Percentiles rank a stretch among this genome's conserved stretches.
These are phyloP conservation scores for Erpobdella octoculata DNA, from an alignment of 2,888 invertebrate species.

Conservation along the genomic window DNA sequence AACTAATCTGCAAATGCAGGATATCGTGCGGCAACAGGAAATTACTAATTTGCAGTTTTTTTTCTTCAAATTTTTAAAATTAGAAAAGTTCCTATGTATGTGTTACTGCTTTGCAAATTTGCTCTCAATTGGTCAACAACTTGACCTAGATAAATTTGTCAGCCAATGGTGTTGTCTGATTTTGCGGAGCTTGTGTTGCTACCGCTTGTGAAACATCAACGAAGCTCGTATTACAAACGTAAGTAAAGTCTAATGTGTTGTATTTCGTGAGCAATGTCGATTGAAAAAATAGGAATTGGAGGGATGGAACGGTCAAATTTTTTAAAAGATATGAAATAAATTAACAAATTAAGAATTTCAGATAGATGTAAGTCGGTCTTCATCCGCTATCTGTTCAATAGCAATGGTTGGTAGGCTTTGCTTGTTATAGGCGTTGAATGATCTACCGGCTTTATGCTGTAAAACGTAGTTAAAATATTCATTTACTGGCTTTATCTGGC, in stretches of 20 bases:
- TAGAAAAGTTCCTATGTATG: background rate
- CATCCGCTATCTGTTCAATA: conserved; percentile 14
- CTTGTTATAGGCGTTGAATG: conserved; percentile 19
- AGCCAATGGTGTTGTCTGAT: background rate
- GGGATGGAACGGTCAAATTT: background rate
- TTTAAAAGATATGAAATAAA: background rate
- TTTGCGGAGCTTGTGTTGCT: conserved; percentile 1
- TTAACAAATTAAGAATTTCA: conserved; percentile 10
- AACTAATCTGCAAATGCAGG: too few species aligned
- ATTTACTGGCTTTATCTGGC: conserved; percentile 4
- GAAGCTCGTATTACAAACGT: conserved; percentile 7
- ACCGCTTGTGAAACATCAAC: conserved; percentile 7
- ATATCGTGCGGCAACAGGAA: too few species aligned
- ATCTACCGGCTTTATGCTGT: conserved; percentile 6
- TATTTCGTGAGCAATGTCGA: background rate
- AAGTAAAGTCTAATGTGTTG: conserved; percentile 7
- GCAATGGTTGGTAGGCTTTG: conserved; percentile 22
- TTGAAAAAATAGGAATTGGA: background rate
- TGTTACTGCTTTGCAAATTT: background rate
- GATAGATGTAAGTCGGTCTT: conserved; percentile 11
- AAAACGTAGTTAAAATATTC: conserved; percentile 4
- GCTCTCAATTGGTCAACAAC: background rate
- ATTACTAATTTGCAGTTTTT: too few species aligned
- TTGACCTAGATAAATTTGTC: background rate
- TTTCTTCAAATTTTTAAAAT: too few species aligned